Conservation (phyloP, 2,888 invertebrate species). For the Thyatira batis region DNA sequence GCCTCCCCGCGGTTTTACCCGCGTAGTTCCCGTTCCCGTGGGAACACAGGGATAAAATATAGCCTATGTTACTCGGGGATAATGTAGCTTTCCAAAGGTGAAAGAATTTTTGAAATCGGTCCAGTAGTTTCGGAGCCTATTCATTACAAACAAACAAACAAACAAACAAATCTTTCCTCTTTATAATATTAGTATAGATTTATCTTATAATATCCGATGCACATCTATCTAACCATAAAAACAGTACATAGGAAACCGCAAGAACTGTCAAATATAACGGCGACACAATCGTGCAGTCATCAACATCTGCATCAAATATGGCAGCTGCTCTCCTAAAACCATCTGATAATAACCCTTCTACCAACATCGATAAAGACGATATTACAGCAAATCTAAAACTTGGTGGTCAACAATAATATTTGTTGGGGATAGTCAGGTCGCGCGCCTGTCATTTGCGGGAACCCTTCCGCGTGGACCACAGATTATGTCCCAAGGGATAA, state of each 20-base stretch:
- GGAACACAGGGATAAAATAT: too few relatives aligned
- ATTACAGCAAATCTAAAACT: not conserved
- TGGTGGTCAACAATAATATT: slow-evolving; percentile 39
- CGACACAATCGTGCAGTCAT: slow-evolving; percentile 15
- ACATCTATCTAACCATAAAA: slow-evolving; percentile 14
- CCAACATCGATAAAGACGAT: not conserved
- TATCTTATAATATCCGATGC: too few relatives aligned
- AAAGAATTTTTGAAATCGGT: too few relatives aligned
- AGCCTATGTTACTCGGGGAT: too few relatives aligned
- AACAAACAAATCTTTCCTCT: too few relatives aligned
- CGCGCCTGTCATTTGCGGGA: slow-evolving; percentile 67
- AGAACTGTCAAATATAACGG: slow-evolving; percentile 36
- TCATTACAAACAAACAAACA: too few relatives aligned
- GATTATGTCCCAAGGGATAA: slow-evolving; percentile 48
- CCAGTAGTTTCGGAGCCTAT: too few relatives aligned
- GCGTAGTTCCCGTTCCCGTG: too few relatives aligned
- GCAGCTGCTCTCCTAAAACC: slow-evolving; percentile 28
- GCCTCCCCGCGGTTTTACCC: too few relatives aligned
- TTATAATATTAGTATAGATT: too few relatives aligned
- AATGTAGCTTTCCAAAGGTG: too few relatives aligned
- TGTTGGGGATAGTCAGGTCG: slow-evolving; percentile 29
- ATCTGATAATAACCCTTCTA: slow-evolving; percentile 7
- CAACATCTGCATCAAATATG: slow-evolving; percentile 32
- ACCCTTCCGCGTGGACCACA: slow-evolving; percentile 69
- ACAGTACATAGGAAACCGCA: slow-evolving; percentile 51